Evolutionary conservation across 1,140 invertebrate genomes (phyloP).

Genomic region (Platorchestia sp.): DNA sequence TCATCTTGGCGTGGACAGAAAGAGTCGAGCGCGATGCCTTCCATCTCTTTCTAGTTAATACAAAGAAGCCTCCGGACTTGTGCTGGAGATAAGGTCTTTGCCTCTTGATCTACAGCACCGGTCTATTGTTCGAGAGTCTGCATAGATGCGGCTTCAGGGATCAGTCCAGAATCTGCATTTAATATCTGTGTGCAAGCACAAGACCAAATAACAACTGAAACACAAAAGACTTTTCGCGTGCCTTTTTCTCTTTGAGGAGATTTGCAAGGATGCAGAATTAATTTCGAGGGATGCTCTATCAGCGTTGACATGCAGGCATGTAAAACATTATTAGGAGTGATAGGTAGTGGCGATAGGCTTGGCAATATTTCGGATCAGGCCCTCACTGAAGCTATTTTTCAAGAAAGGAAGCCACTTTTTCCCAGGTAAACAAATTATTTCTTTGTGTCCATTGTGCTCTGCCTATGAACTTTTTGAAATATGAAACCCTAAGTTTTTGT

Average conservation of each 20-base stretch:
- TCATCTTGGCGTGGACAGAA: neutral
- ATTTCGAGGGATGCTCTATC: neutral
- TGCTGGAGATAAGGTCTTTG: neutral
- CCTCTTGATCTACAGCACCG: neutral
- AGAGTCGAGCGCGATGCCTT: neutral
- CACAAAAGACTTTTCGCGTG: neutral
- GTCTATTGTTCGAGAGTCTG: neutral
- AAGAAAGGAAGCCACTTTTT: neutral
- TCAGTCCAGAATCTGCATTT: neutral
- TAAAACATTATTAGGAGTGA: neutral
- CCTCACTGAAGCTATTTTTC: neutral
- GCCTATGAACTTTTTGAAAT: no score
- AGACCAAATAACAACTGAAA: neutral
- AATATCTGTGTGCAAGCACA: neutral
- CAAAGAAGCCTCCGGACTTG: neutral
- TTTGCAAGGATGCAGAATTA: neutral
- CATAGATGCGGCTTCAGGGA: neutral
- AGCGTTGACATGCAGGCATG: neutral
- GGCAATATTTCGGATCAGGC: neutral
- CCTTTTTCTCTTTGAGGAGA: neutral
- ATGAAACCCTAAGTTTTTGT: no score
- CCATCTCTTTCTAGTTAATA: neutral
- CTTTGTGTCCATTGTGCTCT: no score
- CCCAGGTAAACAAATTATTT: no score
- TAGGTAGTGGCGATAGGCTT: neutral